Evolutionary conservation across 2,888 invertebrate genomes (phyloP).

Genomic region (Acronicta aceris): DNA sequence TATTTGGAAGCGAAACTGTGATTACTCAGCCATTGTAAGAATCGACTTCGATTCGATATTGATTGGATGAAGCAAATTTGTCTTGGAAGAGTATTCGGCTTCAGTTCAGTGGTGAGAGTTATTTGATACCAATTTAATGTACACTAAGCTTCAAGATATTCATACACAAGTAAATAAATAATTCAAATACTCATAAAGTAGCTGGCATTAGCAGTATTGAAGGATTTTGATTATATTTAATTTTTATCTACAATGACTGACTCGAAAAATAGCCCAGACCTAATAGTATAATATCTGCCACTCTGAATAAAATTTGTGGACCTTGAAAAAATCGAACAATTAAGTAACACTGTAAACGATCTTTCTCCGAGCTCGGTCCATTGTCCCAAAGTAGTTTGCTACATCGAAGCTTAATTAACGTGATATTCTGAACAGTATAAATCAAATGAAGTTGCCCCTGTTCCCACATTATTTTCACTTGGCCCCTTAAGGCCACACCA

Average conservation of each 20-base stretch:
- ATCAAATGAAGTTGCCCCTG: conserved; percentile 70
- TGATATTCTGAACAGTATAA: conserved; percentile 65
- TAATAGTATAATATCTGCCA: too few species aligned
- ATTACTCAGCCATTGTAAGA: conserved; percentile 28
- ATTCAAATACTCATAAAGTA: too few species aligned
- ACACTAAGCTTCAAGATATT: too few species aligned
- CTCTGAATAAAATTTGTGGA: not conserved
- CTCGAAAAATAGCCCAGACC: too few species aligned
- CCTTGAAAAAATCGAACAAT: conserved; percentile 11
- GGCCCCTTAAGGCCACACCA: conserved; percentile 71
- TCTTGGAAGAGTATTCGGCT: not conserved
- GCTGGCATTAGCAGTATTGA: too few species aligned
- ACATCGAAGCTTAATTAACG: conserved; percentile 70
- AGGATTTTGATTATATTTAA: too few species aligned
- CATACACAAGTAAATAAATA: too few species aligned
- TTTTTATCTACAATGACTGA: too few species aligned
- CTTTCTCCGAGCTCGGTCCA: conserved; percentile 6
- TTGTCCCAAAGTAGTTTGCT: conserved; percentile 36
- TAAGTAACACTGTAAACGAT: conserved; percentile 7
- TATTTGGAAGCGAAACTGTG: conserved; percentile 36
- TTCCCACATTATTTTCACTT: conserved; percentile 74
- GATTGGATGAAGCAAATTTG: conserved; percentile 29
- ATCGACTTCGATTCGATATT: conserved; percentile 37
- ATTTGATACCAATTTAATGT: not conserved
- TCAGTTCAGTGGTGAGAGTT: not conserved